These are phyloP conservation scores for Acrossocheilus wenchowensis DNA, from an alignment of 2,797 vertebrate species.

Conservation along the genomic window DNA sequence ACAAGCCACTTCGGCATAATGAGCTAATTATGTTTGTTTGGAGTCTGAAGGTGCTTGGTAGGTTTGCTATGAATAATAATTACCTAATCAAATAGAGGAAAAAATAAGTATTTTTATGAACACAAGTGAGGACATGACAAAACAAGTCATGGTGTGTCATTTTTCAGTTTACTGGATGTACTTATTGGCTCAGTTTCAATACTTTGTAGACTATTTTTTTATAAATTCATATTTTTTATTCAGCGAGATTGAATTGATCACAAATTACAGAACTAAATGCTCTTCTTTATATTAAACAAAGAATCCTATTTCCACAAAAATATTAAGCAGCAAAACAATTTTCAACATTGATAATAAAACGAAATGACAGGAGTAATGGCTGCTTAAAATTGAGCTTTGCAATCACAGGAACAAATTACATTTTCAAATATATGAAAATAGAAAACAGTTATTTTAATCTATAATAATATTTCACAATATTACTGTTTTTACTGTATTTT, in stretches of 20 bases:
- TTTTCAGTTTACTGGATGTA: neutral
- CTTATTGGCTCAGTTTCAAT: neutral
- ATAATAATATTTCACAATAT: neutral
- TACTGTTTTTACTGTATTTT: neutral
- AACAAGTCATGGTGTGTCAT: neutral
- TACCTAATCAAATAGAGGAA: neutral
- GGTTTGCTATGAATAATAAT: slow-evolving; percentile 25
- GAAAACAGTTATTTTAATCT: neutral
- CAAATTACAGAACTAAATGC: neutral
- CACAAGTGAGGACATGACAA: neutral
- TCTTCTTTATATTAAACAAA: neutral
- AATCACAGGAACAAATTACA: neutral
- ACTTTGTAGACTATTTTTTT: neutral
- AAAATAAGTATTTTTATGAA: neutral
- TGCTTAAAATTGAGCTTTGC: neutral
- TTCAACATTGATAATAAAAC: neutral
- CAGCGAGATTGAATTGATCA: neutral
- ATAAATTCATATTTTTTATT: neutral
- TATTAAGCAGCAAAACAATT: neutral
- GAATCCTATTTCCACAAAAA: neutral
- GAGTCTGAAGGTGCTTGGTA: slow-evolving; percentile 17
- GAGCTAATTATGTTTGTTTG: slow-evolving; percentile 42
- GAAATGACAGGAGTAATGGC: too few species aligned
- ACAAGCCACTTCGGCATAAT: slow-evolving; percentile 29
- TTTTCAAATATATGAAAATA: neutral